These are phyloP conservation scores for Canis aureus DNA, from an alignment of 2,113 vertebrate species.

Conservation along the genomic window DNA sequence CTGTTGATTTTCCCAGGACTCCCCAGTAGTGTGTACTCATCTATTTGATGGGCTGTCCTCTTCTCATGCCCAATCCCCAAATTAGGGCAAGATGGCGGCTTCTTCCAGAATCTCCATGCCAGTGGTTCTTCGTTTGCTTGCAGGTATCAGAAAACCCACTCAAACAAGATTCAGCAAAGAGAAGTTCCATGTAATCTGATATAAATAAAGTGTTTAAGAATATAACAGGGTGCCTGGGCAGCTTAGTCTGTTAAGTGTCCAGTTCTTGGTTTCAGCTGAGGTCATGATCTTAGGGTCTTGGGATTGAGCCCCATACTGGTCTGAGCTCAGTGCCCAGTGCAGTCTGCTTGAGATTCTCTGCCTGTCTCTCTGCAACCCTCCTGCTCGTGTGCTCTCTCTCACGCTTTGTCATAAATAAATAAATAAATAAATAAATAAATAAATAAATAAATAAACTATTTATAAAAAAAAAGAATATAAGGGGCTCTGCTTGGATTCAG, in stretches of 20 bases:
- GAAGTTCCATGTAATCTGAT: neutral
- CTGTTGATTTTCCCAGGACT: neutral
- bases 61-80: neutral
- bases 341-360: no score
- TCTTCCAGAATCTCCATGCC: neutral
- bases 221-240: rapidly evolving
- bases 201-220: neutral
- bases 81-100: neutral
- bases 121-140: neutral
- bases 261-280: neutral
- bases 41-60: neutral
- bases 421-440: neutral
- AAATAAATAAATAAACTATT: neutral
- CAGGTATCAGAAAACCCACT: neutral
- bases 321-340: no score
- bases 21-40: rapidly evolving
- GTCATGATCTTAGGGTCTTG: neutral
- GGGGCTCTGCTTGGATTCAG: no score
- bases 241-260: neutral
- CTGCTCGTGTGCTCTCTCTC: no score
- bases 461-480: neutral
- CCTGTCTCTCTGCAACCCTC: no score
- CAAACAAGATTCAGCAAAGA: neutral
- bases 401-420: no score
- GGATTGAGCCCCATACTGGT: neutral